Conservation (phyloP, 30 jellyfish, hydroid and myxozoan genomes). For the Turritopsis rubra region DNA sequence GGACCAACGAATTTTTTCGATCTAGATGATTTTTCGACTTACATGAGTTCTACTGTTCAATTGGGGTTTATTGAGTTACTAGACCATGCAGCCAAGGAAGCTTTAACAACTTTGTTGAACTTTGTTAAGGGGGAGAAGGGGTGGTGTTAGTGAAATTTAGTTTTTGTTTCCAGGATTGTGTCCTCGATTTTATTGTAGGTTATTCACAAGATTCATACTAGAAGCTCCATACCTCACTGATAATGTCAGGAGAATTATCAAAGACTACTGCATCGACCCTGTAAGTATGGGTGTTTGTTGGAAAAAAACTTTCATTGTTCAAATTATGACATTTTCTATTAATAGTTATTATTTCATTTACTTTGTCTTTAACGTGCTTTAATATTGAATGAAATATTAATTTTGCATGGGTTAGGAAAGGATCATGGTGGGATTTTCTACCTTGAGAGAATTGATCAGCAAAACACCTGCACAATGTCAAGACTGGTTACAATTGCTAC, state of each 20-base stretch:
- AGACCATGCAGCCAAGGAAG: no score
- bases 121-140: no score
- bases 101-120: no score
- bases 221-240: conserved; percentile 96
- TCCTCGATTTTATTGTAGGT: conserved; percentile 34
- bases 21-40: no score
- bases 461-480: conserved; percentile 72
- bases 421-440: conserved; percentile 94
- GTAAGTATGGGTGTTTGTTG: conserved; percentile 43
- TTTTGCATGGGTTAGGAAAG: conserved; percentile 50
- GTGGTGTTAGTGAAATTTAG: neutral
- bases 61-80: no score
- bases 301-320: no score
- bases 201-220: conserved; percentile 71
- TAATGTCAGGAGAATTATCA: conserved; percentile 52
- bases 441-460: conserved; percentile 87
- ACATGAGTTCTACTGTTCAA: no score
- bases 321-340: no score
- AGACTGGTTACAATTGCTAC: conserved; percentile 88
- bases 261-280: conserved; percentile 80
- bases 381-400: neutral
- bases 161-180: neutral
- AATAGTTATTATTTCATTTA: no score
- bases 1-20: no score
- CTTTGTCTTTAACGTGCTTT: no score